These are phyloP conservation scores for Chlamydotis undulata DNA, from an alignment of 2,113 vertebrate species.

Conservation along the genomic window DNA sequence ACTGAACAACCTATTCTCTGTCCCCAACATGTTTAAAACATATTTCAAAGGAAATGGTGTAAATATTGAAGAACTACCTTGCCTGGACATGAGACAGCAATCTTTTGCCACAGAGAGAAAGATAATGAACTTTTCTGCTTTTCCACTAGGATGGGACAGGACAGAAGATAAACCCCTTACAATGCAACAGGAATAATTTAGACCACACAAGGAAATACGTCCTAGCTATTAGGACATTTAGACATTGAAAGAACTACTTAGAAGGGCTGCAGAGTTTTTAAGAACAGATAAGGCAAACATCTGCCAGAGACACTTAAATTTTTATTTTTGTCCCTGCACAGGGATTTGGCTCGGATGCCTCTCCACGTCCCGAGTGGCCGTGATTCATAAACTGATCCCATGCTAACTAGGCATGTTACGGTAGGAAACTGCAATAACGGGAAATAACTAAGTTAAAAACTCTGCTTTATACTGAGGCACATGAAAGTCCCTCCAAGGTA, in stretches of 20 bases:
- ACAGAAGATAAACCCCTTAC: not conserved
- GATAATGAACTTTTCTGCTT: not conserved
- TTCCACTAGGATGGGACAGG: not conserved
- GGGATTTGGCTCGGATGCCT: not conserved
- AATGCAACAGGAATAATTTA: not conserved
- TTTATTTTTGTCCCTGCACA: not conserved
- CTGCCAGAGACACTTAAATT: not conserved
- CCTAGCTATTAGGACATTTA: not conserved
- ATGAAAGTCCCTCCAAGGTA: not conserved
- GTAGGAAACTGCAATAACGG: not conserved
- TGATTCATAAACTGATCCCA: not conserved
- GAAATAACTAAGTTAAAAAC: not conserved
- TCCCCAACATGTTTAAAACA: not conserved
- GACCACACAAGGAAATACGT: not conserved
- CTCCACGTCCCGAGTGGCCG: rapidly evolving
- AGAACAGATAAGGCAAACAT: not conserved
- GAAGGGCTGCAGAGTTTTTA: not conserved
- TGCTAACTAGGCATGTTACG: rapidly evolving
- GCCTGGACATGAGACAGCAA: not conserved
- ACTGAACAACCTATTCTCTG: not conserved
- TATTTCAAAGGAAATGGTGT: not conserved
- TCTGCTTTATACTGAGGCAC: not conserved
- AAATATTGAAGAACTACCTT: conserved; percentile 31
- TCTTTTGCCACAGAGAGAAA: not conserved
- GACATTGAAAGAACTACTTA: not conserved